These are phyloP conservation scores for Odobenus rosmarus DNA, from an alignment of 2,113 vertebrate genomes.

Conservation along the genomic window DNA sequence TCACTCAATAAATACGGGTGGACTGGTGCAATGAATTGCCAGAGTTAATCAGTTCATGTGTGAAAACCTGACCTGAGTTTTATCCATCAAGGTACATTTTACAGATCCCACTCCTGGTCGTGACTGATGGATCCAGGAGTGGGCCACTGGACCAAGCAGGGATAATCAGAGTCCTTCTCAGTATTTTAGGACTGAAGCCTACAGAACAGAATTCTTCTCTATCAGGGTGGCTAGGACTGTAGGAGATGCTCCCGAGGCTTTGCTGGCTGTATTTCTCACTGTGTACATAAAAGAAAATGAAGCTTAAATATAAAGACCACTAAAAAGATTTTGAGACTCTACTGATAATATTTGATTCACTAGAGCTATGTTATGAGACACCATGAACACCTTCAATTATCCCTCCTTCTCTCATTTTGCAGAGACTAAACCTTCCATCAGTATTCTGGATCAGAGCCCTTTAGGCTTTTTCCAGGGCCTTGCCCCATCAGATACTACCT, in stretches of 20 bases:
- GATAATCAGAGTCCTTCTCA: background rate
- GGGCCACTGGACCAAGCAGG: background rate
- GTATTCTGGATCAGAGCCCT: background rate
- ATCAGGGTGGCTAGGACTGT: background rate
- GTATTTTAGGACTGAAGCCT: background rate
- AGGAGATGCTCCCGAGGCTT: background rate
- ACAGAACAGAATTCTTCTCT: background rate
- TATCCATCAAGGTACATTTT: background rate
- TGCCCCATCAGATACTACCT: background rate
- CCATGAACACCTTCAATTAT: background rate
- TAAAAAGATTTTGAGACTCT: conserved; percentile 7
- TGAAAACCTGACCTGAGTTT: background rate
- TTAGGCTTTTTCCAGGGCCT: background rate
- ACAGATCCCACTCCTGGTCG: background rate
- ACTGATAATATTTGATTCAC: background rate
- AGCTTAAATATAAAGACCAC: conserved; percentile 29
- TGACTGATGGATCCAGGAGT: background rate
- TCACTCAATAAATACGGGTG: background rate
- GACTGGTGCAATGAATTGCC: background rate
- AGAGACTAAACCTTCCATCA: background rate
- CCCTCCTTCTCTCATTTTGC: background rate
- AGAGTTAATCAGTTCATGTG: background rate
- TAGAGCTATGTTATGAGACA: background rate
- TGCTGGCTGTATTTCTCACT: background rate
- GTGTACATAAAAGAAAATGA: conserved; percentile 37